phyloP scores from a whole-genome alignment of 2,797 vertebrate genomes.

The Pseudomugil gertrudae region DNA sequence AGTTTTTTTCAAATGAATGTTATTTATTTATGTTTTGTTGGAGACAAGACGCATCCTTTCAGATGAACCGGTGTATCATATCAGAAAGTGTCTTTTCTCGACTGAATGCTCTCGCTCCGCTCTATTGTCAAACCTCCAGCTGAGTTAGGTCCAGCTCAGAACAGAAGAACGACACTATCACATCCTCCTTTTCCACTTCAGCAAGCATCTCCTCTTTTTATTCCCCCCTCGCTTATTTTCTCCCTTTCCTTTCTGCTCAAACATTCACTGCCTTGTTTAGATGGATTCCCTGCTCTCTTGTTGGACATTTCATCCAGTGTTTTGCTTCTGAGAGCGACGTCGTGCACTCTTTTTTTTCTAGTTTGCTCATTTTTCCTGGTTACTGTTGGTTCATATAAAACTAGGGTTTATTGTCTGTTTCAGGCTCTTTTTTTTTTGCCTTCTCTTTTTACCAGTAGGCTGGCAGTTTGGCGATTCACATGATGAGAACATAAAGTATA shows the following conservation, averaged over 20 bases:
- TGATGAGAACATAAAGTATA: neutral
- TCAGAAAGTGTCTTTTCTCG: conserved; percentile 26
- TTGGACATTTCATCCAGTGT: conserved; percentile 18
- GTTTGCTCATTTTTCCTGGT: conserved; percentile 2
- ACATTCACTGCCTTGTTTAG: conserved; percentile 37
- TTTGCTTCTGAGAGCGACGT: conserved; percentile 28
- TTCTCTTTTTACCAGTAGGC: neutral
- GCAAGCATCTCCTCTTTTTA: conserved; percentile 30
- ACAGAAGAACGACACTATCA: conserved; percentile 48
- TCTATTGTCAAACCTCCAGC: conserved; percentile 47
- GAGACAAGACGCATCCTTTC: neutral
- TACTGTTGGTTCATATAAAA: neutral
- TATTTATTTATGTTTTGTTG: neutral
- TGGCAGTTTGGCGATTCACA: neutral
- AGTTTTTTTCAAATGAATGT: too few species aligned
- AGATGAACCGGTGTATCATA: conserved; percentile 18
- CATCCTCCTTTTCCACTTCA: conserved; percentile 57
- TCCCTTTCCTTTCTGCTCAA: conserved; percentile 24
- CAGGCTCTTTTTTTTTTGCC: neutral
- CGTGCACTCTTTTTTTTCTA: conserved; percentile 49
- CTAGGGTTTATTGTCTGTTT: neutral
- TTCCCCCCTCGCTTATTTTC: conserved; percentile 26
- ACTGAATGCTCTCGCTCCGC: conserved; percentile 15
- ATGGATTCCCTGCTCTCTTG: conserved; percentile 19
- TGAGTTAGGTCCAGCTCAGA: conserved; percentile 39